These are phyloP conservation scores for Alouatta caraya DNA, from an alignment of 2,797 vertebrate genomes.

Conservation along the genomic window DNA sequence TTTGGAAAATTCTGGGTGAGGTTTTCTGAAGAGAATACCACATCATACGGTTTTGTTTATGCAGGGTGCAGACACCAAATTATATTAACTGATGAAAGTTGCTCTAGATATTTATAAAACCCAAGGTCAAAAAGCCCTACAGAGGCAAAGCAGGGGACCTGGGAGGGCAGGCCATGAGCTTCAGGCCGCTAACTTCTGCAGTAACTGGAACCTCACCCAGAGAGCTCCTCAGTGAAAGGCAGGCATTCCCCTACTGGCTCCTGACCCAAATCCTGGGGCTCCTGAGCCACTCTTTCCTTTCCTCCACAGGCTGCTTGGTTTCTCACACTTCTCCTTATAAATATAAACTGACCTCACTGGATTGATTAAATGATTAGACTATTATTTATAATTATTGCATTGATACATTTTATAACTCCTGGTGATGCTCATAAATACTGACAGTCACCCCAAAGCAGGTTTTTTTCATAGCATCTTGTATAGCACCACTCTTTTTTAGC, in stretches of 20 bases:
- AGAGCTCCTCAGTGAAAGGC: neutral
- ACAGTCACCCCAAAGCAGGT: neutral
- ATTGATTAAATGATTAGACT: neutral
- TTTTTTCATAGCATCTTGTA: neutral
- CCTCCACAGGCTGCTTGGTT: neutral
- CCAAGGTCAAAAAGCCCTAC: neutral
- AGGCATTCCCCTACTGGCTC: fast-evolving
- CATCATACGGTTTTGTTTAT: neutral
- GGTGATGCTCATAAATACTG: neutral
- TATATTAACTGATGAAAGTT: neutral
- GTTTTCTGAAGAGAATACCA: neutral
- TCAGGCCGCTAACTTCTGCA: neutral
- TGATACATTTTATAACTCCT: neutral
- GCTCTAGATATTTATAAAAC: neutral
- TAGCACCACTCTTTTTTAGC: neutral
- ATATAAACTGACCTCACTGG: neutral
- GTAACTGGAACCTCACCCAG: neutral
- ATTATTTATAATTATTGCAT: neutral
- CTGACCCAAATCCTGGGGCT: neutral
- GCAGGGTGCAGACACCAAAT: neutral
- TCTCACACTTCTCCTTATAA: neutral
- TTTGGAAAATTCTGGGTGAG: neutral
- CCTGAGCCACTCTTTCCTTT: neutral
- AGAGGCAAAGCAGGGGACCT: neutral
- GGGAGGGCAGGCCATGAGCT: neutral